These are phyloP conservation scores for Tetramorium parvispinum DNA, from an alignment of 1,140 invertebrate species.

Conservation along the genomic window DNA sequence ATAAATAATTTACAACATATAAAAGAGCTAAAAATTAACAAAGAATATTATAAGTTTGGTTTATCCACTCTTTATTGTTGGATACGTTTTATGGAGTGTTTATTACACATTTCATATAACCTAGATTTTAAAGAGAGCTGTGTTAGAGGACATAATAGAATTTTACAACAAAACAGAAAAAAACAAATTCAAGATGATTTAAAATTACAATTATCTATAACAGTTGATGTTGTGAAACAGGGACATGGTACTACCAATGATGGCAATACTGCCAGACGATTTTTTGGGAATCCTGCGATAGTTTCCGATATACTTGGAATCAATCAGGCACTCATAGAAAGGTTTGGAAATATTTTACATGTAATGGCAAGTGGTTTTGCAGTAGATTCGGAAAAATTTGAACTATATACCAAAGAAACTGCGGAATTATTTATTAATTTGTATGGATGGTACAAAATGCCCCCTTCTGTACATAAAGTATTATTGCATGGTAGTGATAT, in stretches of 20 bases:
- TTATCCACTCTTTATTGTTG: slow-evolving; percentile 17
- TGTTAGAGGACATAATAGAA: slow-evolving; percentile 32
- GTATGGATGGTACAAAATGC: slow-evolving; percentile 27
- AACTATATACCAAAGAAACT: slow-evolving; percentile 13
- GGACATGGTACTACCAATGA: neutral
- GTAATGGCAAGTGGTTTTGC: slow-evolving; percentile 5
- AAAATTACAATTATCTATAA: slow-evolving; percentile 35
- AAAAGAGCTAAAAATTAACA: slow-evolving; percentile 18
- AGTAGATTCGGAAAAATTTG: slow-evolving; percentile 23
- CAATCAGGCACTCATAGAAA: neutral
- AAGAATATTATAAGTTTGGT: slow-evolving; percentile 44
- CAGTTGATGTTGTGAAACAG: slow-evolving; percentile 25
- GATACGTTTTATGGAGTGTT: slow-evolving; percentile 40
- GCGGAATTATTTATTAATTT: slow-evolving; percentile 26
- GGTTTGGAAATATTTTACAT: slow-evolving; percentile 16
- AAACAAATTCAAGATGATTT: slow-evolving; percentile 23
- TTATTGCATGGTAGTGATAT: slow-evolving; percentile 19
- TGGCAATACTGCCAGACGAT: slow-evolving; percentile 14
- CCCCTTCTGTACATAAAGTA: slow-evolving; percentile 28
- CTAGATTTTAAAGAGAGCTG: slow-evolving; percentile 16
- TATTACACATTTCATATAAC: slow-evolving; percentile 27
- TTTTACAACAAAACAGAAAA: slow-evolving; percentile 5
- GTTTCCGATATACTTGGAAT: slow-evolving; percentile 24
- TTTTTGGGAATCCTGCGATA: slow-evolving; percentile 16
- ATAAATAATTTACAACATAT: slow-evolving; percentile 48